phyloP scores from a whole-genome alignment of 2,888 invertebrate species.

The Meandrusa payeni region DNA sequence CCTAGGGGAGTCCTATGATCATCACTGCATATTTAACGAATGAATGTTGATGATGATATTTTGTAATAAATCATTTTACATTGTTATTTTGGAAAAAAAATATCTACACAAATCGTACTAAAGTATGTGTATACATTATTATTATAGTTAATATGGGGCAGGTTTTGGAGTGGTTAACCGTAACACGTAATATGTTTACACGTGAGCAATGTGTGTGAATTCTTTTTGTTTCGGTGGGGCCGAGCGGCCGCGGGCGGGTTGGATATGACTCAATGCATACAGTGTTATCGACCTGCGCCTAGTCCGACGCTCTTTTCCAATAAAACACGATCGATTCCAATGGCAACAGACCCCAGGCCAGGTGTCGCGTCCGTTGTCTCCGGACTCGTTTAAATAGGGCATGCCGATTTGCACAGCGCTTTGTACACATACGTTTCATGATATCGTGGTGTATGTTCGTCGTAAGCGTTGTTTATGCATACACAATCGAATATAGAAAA shows the following conservation, averaged over 20 bases:
- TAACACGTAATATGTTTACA: neutral
- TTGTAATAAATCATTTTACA: too few relatives aligned
- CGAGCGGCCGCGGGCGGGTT: neutral
- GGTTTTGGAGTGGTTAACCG: neutral
- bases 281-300: constrained; percentile 12
- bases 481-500: too few relatives aligned
- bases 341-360: constrained; percentile 5
- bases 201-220: constrained; percentile 2
- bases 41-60: too few relatives aligned
- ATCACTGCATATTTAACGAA: too few relatives aligned
- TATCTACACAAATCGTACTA: too few relatives aligned
- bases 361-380: constrained; percentile 13
- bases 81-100: too few relatives aligned
- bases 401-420: constrained; percentile 11
- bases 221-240: constrained; percentile 6
- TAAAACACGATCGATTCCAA: constrained; percentile 13
- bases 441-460: too few relatives aligned
- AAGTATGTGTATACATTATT: neutral
- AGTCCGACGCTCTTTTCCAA: constrained; percentile 11
- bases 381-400: constrained; percentile 6
- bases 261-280: constrained; percentile 9
- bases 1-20: too few relatives aligned
- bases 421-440: constrained; percentile 5
- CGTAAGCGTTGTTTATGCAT: too few relatives aligned
- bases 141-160: neutral